These are phyloP conservation scores for Notothenia rossii DNA, from an alignment of 2,113 vertebrate genomes.

Conservation along the genomic window DNA sequence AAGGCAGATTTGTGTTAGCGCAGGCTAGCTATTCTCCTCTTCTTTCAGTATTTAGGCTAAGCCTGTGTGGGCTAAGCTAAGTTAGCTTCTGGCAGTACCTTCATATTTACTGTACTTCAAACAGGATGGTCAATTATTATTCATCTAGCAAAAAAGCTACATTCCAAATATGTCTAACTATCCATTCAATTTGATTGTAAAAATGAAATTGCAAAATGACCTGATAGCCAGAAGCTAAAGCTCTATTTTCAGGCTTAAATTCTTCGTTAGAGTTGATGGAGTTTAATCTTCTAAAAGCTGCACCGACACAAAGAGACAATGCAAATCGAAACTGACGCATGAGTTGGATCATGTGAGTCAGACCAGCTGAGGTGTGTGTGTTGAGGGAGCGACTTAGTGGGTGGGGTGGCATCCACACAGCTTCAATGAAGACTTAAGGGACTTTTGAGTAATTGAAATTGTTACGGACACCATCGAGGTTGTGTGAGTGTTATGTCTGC, in stretches of 20 bases:
- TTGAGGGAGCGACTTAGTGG: constrained; percentile 9
- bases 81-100: not conserved
- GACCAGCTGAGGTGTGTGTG: constrained; percentile 45
- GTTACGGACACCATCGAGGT: constrained; percentile 13
- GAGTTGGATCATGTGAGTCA: constrained; percentile 67
- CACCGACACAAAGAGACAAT: constrained; percentile 30
- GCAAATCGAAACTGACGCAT: constrained; percentile 38
- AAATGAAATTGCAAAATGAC: not conserved
- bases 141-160: not conserved
- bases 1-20: not conserved
- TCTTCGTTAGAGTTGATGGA: not conserved
- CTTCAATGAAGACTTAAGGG: constrained; percentile 1
- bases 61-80: not conserved
- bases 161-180: not conserved
- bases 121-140: not conserved
- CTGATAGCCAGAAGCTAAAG: too few relatives aligned
- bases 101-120: not conserved
- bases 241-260: too few relatives aligned
- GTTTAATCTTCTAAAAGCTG: constrained; percentile 10
- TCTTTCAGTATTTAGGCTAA: not conserved
- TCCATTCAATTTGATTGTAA: constrained; percentile 7
- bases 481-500: constrained; percentile 22
- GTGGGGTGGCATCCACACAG: constrained; percentile 17
- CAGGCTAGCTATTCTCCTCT: not conserved
- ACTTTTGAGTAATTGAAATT: constrained; percentile 30